Percentiles rank a stretch among this genome's conserved stretches.
Conservation (phyloP, 1,140 invertebrate species). For the Diabrotica undecimpunctata region DNA sequence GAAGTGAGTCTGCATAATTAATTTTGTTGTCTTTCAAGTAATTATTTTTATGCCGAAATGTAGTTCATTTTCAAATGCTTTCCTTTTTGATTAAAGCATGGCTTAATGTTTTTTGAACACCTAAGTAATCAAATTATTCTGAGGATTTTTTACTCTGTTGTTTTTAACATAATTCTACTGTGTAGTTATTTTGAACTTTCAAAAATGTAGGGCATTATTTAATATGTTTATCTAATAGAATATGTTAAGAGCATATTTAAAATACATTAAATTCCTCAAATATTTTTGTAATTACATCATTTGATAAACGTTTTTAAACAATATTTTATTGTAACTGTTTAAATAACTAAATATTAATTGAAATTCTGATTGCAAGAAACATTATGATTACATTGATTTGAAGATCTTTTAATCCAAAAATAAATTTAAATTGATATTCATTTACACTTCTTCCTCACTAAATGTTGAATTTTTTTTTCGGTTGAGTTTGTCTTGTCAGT, state of each 20-base stretch:
- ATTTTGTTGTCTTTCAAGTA: too few species aligned
- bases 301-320: constrained; percentile 6
- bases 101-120: not conserved
- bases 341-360: not conserved
- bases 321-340: not conserved
- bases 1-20: too few species aligned
- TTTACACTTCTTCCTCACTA: too few species aligned
- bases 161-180: not conserved
- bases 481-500: too few species aligned
- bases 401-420: not conserved
- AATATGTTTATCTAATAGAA: not conserved
- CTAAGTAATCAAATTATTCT: not conserved
- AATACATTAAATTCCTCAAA: constrained; percentile 12
- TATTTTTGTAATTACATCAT: constrained; percentile 16
- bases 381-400: not conserved
- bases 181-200: not conserved
- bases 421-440: too few species aligned
- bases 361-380: not conserved
- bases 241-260: not conserved
- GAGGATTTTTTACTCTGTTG: not conserved
- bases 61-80: not conserved
- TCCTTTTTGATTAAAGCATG: not conserved
- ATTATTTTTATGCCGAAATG: not conserved
- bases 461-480: too few species aligned
- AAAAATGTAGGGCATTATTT: not conserved